Conservation (phyloP, 1,140 invertebrate species). For the Hycleus phaleratus region DNA sequence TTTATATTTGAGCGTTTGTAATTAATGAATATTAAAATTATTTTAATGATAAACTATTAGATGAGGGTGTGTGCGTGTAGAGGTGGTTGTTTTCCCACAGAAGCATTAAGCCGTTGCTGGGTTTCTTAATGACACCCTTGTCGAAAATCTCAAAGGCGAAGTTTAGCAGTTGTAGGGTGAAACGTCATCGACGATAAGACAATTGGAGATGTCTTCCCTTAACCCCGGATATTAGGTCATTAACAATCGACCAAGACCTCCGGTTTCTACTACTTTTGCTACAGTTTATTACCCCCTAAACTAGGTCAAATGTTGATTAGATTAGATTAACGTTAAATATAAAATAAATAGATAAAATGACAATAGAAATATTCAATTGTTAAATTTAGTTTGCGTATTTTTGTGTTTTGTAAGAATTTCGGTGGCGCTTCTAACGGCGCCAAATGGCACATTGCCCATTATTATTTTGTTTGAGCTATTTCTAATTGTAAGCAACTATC, state of each 20-base stretch:
- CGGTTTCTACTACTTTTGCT: background rate
- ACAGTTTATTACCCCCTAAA: background rate
- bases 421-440: background rate
- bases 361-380: too few species aligned
- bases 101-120: background rate
- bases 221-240: slow-evolving; percentile 19
- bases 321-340: too few species aligned
- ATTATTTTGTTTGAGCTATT: slow-evolving; percentile 4
- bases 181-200: slow-evolving; percentile 10
- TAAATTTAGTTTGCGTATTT: too few species aligned
- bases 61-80: slow-evolving; percentile 3
- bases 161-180: slow-evolving; percentile 4
- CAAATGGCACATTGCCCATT: slow-evolving; percentile 23
- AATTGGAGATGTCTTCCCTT: slow-evolving; percentile 13
- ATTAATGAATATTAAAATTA: slow-evolving; percentile 14
- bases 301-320: slow-evolving; percentile 8
- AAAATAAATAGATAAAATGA: too few species aligned
- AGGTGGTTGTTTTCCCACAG: background rate
- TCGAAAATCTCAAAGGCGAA: slow-evolving; percentile 19
- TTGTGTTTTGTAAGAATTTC: slow-evolving; percentile 8
- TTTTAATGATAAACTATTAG: background rate
- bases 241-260: slow-evolving; percentile 12
- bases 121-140: slow-evolving; percentile 17
- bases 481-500: slow-evolving; percentile 29
- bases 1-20: background rate